phyloP scores from a whole-genome alignment of 2,113 vertebrate species.

The Pseudorectes ferrugineus region DNA sequence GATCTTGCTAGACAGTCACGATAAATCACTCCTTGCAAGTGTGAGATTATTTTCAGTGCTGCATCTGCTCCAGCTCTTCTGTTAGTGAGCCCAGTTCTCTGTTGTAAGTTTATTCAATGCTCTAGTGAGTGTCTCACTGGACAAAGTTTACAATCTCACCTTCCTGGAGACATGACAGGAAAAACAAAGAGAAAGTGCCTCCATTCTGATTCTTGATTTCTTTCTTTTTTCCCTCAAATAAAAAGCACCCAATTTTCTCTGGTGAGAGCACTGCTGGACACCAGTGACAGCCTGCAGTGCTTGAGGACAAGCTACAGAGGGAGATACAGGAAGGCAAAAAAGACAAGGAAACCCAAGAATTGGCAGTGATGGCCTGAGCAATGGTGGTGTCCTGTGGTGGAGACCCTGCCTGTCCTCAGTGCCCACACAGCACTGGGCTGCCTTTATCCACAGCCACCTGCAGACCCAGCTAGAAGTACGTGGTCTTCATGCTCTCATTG shows the following conservation, averaged over 20 bases:
- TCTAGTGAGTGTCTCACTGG: neutral
- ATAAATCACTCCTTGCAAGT: neutral
- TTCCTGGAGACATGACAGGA: neutral
- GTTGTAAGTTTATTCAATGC: neutral
- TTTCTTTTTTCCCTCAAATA: neutral
- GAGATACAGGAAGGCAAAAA: neutral
- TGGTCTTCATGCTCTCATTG: neutral
- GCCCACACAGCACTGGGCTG: neutral
- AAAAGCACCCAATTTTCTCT: neutral
- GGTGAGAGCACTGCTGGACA: neutral
- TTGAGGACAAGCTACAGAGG: neutral
- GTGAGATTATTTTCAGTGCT: neutral
- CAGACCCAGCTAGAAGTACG: conserved; percentile 7
- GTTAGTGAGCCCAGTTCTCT: neutral
- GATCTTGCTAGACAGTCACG: neutral
- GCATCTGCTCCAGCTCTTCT: neutral
- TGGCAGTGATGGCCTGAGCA: neutral
- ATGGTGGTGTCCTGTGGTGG: neutral
- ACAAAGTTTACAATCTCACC: neutral
- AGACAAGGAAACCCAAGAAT: neutral
- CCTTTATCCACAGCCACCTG: neutral
- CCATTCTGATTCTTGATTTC: neutral
- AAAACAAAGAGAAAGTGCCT: neutral
- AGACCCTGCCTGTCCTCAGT: neutral
- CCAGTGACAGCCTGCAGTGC: neutral